Base-by-base conservation (phyloP, 2,888 invertebrate species). In the Crepidodera aurea region DNA sequence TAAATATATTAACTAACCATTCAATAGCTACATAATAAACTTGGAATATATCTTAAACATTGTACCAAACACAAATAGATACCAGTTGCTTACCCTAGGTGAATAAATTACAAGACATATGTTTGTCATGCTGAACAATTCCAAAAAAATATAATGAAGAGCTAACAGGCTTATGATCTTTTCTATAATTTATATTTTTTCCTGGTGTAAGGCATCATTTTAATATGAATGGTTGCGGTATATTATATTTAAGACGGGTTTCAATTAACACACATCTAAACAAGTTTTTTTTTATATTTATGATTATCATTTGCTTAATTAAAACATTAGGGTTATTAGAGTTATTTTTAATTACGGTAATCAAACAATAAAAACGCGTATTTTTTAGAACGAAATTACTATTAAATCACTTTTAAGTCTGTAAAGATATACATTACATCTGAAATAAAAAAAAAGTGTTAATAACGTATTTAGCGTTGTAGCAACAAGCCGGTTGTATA, bases 401-500 rank as follows among this genome's bases (percentile, higher is more conserved):
- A n/a, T n/a, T n/a, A n/a, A n/a, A n/a, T n/a, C n/a, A n/a, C n/a
- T n/a, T n/a, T n/a, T n/a, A 40, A 40, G 40, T 1, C 8, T 40
- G 40, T 40, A 25, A n/a, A 16, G 13, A n/a, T 27, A 39, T 40
- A 44, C 42, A 46, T 34, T 55, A 12, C 19, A 34, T 27, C 8
- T 34, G 27, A 44, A 46, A 55, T 34, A 34, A 55, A 32, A 48
- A 1, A 8, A 46, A 10, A 37, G 55, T 18, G 32, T 18, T 55
- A 46, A 46, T 44, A 44, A 55, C 55, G 13, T 44, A 8, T 22
- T 44, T 32, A 54, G 19, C 18, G 19, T 16, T 29, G 29, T 54
- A 42, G 12, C 16, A 55, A 55, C 55, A 55, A 55, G 32, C 16
- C 8, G 44, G n/a, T 44, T 32, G 18, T 32, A 29, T 60, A 48